These are phyloP conservation scores for Sarotherodon lohbergeri DNA, from an alignment of 2,113 vertebrate genomes.

Conservation along the genomic window DNA sequence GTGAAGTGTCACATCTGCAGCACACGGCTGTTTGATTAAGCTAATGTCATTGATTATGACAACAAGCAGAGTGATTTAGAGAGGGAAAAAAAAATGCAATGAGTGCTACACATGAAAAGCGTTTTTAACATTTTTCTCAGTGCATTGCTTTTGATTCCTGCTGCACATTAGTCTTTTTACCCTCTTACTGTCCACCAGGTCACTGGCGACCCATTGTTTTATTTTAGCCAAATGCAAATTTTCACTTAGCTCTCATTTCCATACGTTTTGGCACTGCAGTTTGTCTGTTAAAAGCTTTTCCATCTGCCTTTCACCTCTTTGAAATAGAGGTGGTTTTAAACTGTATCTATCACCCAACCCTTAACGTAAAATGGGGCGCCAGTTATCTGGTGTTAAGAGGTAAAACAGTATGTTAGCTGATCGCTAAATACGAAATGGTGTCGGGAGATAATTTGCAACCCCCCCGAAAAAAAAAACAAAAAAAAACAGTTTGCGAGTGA, in stretches of 20 bases:
- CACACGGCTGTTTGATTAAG: conserved; percentile 3
- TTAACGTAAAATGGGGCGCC: neutral
- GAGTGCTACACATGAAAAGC: neutral
- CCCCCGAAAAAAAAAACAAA: neutral
- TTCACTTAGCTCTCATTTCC: neutral
- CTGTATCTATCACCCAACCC: neutral
- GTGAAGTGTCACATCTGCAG: neutral
- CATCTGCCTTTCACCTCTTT: neutral
- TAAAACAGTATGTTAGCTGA: neutral
- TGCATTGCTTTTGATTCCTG: neutral
- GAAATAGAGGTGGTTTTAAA: neutral
- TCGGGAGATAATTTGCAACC: neutral
- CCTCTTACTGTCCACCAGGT: neutral
- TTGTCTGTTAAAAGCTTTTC: neutral
- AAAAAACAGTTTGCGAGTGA: neutral
- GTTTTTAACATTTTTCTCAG: neutral
- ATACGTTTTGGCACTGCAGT: neutral
- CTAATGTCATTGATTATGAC: conserved; percentile 38
- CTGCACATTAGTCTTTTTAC: neutral
- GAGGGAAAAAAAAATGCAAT: neutral
- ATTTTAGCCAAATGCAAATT: neutral
- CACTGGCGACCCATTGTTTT: neutral
- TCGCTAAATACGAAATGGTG: neutral
- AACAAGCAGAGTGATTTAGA: neutral
- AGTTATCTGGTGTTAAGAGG: neutral